Evolutionary conservation across 1,140 invertebrate species (phyloP).

Genomic region (Drosophila orena): DNA sequence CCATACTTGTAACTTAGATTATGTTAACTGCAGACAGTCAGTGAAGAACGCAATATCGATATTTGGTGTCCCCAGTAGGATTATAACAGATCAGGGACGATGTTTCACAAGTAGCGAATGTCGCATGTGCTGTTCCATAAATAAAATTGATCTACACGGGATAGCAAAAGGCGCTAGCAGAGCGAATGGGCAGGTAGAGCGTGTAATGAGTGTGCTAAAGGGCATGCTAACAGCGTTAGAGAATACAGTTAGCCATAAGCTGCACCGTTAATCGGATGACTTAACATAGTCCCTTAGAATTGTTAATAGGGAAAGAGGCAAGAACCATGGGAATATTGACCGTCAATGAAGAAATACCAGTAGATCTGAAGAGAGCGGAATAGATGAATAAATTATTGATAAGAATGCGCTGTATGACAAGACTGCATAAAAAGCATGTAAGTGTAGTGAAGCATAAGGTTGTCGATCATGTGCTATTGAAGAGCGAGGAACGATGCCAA

Average conservation of each 20-base stretch:
- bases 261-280: background rate
- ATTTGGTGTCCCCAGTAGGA: background rate
- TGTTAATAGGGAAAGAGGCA: background rate
- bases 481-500: background rate
- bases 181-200: background rate
- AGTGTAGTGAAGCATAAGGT: background rate
- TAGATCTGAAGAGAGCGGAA: background rate
- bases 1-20: no score
- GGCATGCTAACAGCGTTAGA: background rate
- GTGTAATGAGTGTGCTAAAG: background rate
- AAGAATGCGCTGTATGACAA: background rate
- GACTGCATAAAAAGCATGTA: background rate
- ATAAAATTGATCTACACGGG: conserved; percentile 15
- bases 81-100: background rate
- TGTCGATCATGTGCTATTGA: background rate
- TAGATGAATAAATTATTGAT: background rate
- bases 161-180: conserved; percentile 6
- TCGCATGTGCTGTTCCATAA: background rate
- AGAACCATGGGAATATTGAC: background rate
- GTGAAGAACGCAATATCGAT: no score
- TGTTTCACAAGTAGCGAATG: background rate
- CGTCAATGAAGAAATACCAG: background rate
- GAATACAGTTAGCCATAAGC: background rate
- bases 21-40: no score
- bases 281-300: background rate